A percentile compares a stretch with the other conserved stretches of the same genome.
These are phyloP conservation scores for Lutjanus erythropterus DNA, from an alignment of 2,113 vertebrate genomes.

Conservation along the genomic window DNA sequence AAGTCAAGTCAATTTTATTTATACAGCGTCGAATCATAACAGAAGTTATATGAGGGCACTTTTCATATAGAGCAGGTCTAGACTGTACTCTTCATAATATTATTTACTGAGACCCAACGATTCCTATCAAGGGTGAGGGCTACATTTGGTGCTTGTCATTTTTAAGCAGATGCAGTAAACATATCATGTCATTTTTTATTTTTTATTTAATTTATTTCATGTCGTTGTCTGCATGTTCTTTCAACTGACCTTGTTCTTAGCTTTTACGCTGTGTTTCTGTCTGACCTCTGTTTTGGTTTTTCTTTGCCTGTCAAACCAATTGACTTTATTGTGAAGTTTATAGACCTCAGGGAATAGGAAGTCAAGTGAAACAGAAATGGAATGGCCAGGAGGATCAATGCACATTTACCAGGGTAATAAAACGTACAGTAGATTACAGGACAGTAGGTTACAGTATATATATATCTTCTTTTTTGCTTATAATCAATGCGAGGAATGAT, in stretches of 20 bases:
- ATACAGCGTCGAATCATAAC: too few relatives aligned
- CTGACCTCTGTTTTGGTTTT: not conserved
- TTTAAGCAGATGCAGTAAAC: not conserved
- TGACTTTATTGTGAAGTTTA: slow-evolving; percentile 3
- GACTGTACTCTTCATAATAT: too few relatives aligned
- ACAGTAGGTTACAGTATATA: too few relatives aligned
- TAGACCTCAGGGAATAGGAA: not conserved
- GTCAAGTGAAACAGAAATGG: not conserved
- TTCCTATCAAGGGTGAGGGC: too few relatives aligned
- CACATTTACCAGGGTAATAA: not conserved
- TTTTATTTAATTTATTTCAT: not conserved
- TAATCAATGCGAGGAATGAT: not conserved
- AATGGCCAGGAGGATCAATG: slow-evolving; percentile 6
- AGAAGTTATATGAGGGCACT: too few relatives aligned
- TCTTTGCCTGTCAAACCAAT: not conserved
- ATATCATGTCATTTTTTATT: not conserved
- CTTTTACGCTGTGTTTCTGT: not conserved
- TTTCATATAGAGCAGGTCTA: too few relatives aligned
- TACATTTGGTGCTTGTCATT: not conserved
- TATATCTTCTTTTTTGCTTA: not conserved
- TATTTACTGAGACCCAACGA: too few relatives aligned
- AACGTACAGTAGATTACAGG: not conserved
- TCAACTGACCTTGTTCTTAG: not conserved
- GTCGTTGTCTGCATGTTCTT: not conserved
- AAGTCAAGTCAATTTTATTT: too few relatives aligned